Conservation (phyloP, 1,140 invertebrate species). For the Tyrophagus putrescentiae region DNA sequence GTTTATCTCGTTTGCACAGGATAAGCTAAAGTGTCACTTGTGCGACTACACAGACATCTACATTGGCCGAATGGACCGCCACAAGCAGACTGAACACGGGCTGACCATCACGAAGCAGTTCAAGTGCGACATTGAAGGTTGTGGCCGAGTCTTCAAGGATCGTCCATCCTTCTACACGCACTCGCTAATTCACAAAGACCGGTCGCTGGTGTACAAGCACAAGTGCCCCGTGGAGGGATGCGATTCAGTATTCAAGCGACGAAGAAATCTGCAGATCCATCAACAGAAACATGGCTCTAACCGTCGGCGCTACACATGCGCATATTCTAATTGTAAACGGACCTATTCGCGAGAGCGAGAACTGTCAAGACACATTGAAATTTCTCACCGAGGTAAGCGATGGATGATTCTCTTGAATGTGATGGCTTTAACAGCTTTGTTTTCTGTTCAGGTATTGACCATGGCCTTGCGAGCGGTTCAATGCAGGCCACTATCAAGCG, state of each 20-base stretch:
- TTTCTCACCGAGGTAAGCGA: neutral
- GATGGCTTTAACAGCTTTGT: neutral
- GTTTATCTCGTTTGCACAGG: conserved; percentile 2
- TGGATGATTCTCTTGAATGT: no score
- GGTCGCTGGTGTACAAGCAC: conserved; percentile 10
- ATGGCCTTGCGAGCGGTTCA: neutral
- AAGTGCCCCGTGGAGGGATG: neutral
- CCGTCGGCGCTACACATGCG: neutral
- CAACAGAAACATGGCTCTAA: neutral
- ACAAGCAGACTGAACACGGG: conserved; percentile 3
- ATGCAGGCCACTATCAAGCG: neutral
- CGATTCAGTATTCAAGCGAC: conserved; percentile 1
- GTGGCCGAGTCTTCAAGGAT: conserved; percentile 14
- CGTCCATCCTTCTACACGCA: conserved; percentile 10
- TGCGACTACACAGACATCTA: conserved; percentile 14
- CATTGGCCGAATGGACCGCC: conserved; percentile 8
- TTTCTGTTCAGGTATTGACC: neutral
- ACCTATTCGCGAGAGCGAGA: conserved; percentile 5
- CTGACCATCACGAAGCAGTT: neutral
- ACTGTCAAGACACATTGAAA: conserved; percentile 5
- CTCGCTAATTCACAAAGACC: conserved; percentile 12
- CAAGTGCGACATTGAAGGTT: conserved; percentile 14
- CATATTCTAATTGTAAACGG: neutral
- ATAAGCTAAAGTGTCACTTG: neutral
- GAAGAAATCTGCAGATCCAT: conserved; percentile 2